phyloP scores from a whole-genome alignment of 2,113 vertebrate genomes.

The Furnarius figulus region DNA sequence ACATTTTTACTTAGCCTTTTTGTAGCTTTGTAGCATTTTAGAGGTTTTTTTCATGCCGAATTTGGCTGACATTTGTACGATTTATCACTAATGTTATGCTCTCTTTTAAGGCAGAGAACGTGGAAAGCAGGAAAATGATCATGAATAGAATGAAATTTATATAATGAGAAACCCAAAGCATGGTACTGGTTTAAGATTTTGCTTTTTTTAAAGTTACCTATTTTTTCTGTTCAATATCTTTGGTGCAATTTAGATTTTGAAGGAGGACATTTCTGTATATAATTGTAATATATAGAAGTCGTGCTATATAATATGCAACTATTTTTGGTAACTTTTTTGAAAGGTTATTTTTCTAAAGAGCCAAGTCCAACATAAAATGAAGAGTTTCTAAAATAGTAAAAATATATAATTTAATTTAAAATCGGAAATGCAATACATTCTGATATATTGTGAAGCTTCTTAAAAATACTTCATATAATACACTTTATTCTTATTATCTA shows the following conservation, averaged over 20 bases:
- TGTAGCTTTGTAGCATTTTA: background rate
- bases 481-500: background rate
- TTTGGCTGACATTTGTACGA: background rate
- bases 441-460: background rate
- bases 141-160: background rate
- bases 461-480: background rate
- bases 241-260: background rate
- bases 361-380: background rate
- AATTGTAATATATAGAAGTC: background rate
- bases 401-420: background rate
- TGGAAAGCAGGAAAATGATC: background rate
- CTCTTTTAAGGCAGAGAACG: background rate
- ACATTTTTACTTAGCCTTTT: background rate
- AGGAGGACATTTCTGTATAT: background rate
- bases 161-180: background rate
- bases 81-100: background rate
- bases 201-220: background rate
- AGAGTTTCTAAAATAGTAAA: background rate
- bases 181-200: background rate
- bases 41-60: background rate
- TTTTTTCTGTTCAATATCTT: background rate
- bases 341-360: background rate
- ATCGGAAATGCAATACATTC: background rate
- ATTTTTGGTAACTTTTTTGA: background rate
- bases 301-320: background rate